phyloP scores from a whole-genome alignment of 2,888 invertebrate species.

The Diarsia rubi region DNA sequence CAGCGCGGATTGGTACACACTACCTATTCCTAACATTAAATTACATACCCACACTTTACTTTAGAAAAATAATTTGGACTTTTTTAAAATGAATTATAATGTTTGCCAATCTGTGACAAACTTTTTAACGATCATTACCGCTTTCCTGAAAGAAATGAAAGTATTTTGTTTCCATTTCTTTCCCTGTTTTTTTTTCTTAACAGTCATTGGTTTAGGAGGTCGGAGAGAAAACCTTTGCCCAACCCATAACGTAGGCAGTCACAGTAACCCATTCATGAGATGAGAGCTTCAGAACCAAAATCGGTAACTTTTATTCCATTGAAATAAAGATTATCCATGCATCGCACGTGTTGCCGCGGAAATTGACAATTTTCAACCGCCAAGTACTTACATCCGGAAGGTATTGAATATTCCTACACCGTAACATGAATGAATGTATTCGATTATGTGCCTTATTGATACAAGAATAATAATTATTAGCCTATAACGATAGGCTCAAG shows the following conservation, averaged over 20 bases:
- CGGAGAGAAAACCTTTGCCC: background rate
- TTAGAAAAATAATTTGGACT: background rate
- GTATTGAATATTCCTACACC: slow-evolving; percentile 27
- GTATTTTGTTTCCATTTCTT: background rate
- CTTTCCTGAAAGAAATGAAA: background rate
- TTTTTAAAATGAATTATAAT: background rate
- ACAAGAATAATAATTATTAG: background rate
- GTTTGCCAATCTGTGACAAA: background rate
- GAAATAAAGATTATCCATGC: slow-evolving; percentile 21
- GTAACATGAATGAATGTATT: background rate
- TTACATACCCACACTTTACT: too few relatives aligned
- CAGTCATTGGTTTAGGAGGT: background rate
- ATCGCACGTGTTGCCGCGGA: slow-evolving; percentile 16
- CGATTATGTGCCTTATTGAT: slow-evolving; percentile 28
- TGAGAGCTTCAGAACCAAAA: background rate
- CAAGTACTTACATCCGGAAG: slow-evolving; percentile 21
- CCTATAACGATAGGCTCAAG: background rate
- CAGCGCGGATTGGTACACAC: too few relatives aligned
- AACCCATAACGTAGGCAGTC: background rate
- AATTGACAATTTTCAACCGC: slow-evolving; percentile 38
- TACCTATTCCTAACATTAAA: too few relatives aligned
- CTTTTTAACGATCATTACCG: background rate
- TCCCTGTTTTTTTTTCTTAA: background rate
- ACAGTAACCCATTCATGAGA: background rate
- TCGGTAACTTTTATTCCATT: slow-evolving; percentile 3